A percentile compares a stretch with the other conserved stretches of the same genome.
Conservation (phyloP, 2,113 vertebrate species). For the Odocoileus hemionus region DNA sequence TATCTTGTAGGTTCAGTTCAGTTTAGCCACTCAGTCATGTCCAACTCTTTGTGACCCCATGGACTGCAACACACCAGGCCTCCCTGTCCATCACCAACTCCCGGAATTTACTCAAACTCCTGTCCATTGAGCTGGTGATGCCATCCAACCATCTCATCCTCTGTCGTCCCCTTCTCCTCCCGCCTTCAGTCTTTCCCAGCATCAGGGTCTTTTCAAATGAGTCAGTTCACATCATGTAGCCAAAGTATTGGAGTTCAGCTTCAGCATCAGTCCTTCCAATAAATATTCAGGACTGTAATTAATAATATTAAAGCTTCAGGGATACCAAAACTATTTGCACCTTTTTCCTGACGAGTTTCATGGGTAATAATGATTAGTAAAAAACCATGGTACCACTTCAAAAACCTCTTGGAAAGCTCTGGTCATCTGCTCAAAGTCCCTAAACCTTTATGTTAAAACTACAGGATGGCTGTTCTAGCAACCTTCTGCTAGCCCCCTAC, state of each 20-base stretch:
- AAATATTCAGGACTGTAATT: not conserved
- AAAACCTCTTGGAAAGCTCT: not conserved
- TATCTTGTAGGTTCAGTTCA: not conserved
- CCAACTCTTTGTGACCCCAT: not conserved
- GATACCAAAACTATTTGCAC: not conserved
- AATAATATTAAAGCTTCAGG: not conserved
- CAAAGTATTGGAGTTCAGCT: not conserved
- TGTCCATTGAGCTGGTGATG: not conserved
- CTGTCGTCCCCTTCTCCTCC: not conserved
- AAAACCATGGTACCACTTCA: not conserved
- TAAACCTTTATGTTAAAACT: not conserved
- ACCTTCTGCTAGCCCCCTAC: not conserved
- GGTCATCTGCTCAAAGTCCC: not conserved
- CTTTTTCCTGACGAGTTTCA: not conserved
- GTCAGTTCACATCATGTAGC: not conserved
- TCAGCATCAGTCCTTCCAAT: not conserved
- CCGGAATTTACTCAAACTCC: not conserved
- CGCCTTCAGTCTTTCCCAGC: not conserved
- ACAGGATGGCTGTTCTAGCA: not conserved
- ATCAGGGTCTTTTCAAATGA: not conserved
- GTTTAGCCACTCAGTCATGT: not conserved
- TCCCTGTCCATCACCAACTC: not conserved
- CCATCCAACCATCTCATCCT: not conserved
- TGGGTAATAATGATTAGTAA: not conserved
- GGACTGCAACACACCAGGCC: not conserved